Evolutionary conservation across 2,113 vertebrate genomes (phyloP).

Genomic region (Amblyornis subalaris): DNA sequence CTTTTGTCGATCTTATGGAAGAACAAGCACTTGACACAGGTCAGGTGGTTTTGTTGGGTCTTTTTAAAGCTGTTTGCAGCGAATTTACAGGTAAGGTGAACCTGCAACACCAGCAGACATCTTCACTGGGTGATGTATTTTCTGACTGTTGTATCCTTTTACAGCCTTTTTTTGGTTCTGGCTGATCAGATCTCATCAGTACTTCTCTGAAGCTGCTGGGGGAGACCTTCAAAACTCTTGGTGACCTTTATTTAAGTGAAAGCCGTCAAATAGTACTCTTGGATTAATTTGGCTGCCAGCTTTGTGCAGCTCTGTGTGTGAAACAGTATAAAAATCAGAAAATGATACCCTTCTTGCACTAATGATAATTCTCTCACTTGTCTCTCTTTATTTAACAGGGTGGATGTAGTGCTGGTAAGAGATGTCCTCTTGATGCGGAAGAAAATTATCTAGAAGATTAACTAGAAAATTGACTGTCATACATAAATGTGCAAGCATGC

Average conservation of each 20-base stretch:
- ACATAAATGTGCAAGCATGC: background rate
- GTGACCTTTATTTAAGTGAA: background rate
- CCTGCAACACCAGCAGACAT: accelerated
- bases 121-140: background rate
- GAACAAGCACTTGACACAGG: background rate
- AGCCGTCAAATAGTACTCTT: background rate
- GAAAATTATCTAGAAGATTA: background rate
- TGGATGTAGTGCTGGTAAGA: background rate
- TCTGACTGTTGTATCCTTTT: background rate
- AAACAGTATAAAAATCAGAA: background rate
- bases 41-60: background rate
- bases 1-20: background rate
- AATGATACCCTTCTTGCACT: background rate
- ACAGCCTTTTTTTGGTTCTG: background rate
- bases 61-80: background rate
- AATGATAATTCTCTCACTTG: background rate
- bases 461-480: background rate
- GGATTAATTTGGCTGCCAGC: background rate
- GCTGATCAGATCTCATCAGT: background rate
- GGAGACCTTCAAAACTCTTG: background rate
- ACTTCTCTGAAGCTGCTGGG: background rate
- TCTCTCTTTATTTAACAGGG: background rate
- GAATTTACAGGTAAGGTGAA: background rate
- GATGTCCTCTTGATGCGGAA: background rate
- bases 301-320: background rate